Base-by-base conservation (phyloP, 1,140 invertebrate genomes). In the Lucilia cuprina region DNA sequence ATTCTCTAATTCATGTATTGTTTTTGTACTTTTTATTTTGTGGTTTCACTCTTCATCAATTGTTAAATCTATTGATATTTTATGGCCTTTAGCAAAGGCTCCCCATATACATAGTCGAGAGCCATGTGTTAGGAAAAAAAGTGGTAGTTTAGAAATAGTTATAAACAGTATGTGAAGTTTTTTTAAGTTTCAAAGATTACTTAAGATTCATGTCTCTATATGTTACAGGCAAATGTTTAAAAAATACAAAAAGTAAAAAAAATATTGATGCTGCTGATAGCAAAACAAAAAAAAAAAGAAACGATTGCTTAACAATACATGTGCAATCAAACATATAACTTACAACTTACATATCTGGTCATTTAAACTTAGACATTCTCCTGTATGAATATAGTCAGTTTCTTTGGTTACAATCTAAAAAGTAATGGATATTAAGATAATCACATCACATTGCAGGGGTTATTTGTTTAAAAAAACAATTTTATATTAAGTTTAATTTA, bases 21-120 rank as follows among this genome's bases (percentile, higher is more conserved):
- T 30, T 30, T 30, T 30, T 30, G 25, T 30, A 30, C 25, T 70
- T 70, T 19, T 60, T n/a, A n/a, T 60, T 70, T 21, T 70, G 65
- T 70, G 65, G 65, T 70, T 70, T 70, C 65, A 70, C 65, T 70
- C 65, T 19, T 70, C 65, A 70, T 70, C 65, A 70, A 70, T 70
- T 70, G 65, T 21, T 70, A 25, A 13, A 70, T 70, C 65, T 70
- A 70, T 70, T 70, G 65, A 70, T 70, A 21, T 19, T 70, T 70
- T 21, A 21, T 70, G 65, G 65, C 65, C 65, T 70, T 70, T 70
- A n/a, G 65, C 65, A 17, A 17, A 21, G 65, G 13, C 13, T 60
- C 13, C 13, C 13, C 17, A 60, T 60, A n/a, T 5, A 5, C 17
- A 12, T 5, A 60, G 4, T 14, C 25, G 25, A 30, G 25, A 30